Conservation (phyloP, 1,140 invertebrate species). For the Ceratitis capitata region DNA sequence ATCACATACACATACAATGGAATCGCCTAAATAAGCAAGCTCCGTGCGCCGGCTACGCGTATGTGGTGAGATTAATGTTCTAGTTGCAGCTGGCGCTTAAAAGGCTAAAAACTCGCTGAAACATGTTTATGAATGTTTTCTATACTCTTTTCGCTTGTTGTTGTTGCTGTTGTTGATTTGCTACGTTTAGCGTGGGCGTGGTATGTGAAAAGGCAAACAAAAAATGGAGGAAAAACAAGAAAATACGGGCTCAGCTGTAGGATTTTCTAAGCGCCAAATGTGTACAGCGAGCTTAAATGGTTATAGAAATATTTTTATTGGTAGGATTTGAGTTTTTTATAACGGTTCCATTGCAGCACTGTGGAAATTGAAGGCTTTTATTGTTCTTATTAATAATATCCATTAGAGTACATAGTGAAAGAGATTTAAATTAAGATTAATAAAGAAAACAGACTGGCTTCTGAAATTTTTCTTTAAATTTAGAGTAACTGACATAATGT, state of each 20-base stretch:
- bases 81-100: conserved; percentile 3
- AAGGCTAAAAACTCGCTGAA: conserved; percentile 24
- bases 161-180: not conserved
- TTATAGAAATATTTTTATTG: not conserved
- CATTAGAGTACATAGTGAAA: no score
- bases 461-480: no score
- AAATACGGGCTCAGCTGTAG: not conserved
- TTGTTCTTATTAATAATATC: no score
- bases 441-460: no score
- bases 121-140: conserved; percentile 29
- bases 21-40: not conserved
- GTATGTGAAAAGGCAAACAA: not conserved
- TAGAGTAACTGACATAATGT: no score
- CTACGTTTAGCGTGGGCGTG: not conserved
- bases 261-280: not conserved
- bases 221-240: not conserved
- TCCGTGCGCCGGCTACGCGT: not conserved
- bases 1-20: not conserved
- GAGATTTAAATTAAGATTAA: no score
- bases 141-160: not conserved
- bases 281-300: not conserved
- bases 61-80: conserved; percentile 12
- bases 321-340: no score
- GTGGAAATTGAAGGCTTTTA: no score
- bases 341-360: no score